phyloP scores from a whole-genome alignment of 2,888 invertebrate genomes.

The Ametastegia equiseti region DNA sequence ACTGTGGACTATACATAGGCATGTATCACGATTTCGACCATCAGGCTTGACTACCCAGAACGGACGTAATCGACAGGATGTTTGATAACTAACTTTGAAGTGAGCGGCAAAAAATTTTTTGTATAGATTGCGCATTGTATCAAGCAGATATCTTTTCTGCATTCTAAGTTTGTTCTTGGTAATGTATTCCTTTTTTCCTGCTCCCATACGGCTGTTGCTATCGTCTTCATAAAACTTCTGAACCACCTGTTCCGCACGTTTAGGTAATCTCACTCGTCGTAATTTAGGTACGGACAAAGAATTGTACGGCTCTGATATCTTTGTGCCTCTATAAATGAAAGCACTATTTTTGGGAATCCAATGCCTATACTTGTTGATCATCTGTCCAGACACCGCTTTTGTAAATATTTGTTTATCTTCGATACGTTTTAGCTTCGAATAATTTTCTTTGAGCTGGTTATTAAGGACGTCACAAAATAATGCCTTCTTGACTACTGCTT shows the following conservation, averaged over 20 bases:
- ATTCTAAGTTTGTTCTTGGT: conserved; percentile 60
- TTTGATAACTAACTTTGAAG: conserved; percentile 51
- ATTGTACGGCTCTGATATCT: conserved; percentile 14
- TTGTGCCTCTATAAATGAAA: conserved; percentile 18
- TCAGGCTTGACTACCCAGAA: conserved; percentile 62
- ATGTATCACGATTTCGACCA: conserved; percentile 60
- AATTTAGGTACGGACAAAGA: conserved; percentile 4
- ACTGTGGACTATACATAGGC: conserved; percentile 49
- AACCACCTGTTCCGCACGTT: not conserved
- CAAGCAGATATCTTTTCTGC: conserved; percentile 59
- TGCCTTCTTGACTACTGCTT: too few species aligned
- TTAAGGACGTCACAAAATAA: conserved; percentile 33
- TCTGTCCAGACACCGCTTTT: conserved; percentile 18
- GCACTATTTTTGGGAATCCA: conserved; percentile 15
- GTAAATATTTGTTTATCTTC: conserved; percentile 35
- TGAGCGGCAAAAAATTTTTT: conserved; percentile 57
- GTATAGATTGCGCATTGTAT: conserved; percentile 60
- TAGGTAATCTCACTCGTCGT: not conserved
- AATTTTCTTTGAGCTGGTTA: conserved; percentile 40
- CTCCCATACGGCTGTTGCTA: conserved; percentile 59
- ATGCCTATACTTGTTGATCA: conserved; percentile 31
- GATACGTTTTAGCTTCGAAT: not conserved
- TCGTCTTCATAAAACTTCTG: conserved; percentile 60
- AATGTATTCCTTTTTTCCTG: conserved; percentile 62
- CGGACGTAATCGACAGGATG: conserved; percentile 58